phyloP scores from a whole-genome alignment of 2,797 vertebrate genomes.

The Molossus molossus region DNA sequence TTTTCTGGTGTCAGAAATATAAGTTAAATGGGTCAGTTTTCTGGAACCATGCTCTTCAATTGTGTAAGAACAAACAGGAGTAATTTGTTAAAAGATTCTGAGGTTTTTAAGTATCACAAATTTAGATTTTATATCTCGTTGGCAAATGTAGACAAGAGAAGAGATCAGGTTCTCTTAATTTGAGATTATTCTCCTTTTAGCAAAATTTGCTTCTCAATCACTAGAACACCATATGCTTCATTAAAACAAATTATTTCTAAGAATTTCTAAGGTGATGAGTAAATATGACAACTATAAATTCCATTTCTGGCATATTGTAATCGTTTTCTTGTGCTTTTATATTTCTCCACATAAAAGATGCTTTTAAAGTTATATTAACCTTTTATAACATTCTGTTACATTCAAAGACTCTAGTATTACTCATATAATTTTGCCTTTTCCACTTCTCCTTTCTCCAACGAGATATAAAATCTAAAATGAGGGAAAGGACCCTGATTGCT shows the following conservation, averaged over 20 bases:
- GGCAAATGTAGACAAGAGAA: not conserved
- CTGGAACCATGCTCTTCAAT: not conserved
- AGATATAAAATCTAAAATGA: not conserved
- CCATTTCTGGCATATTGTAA: conserved; percentile 12
- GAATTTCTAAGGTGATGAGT: conserved; percentile 41
- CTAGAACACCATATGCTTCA: conserved; percentile 34
- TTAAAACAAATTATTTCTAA: conserved; percentile 66
- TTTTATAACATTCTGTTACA: not conserved
- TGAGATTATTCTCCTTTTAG: conserved; percentile 37
- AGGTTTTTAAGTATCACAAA: not conserved
- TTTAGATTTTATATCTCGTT: too few relatives aligned
- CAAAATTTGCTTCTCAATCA: conserved; percentile 58
- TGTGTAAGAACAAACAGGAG: not conserved
- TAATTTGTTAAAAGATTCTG: conserved; percentile 33
- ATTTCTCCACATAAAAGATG: not conserved
- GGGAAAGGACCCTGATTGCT: not conserved
- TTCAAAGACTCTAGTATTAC: not conserved
- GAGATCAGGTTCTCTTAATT: conserved; percentile 30
- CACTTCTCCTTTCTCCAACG: not conserved
- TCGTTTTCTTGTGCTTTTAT: conserved; percentile 37
- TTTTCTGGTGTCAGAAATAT: not conserved
- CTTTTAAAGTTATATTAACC: conserved; percentile 23
- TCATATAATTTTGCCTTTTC: not conserved
- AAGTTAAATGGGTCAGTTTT: conserved; percentile 9
- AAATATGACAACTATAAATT: conserved; percentile 31